Evolutionary conservation across 2,113 vertebrate species (phyloP).

Genomic region (Rhynchomys soricoides): DNA sequence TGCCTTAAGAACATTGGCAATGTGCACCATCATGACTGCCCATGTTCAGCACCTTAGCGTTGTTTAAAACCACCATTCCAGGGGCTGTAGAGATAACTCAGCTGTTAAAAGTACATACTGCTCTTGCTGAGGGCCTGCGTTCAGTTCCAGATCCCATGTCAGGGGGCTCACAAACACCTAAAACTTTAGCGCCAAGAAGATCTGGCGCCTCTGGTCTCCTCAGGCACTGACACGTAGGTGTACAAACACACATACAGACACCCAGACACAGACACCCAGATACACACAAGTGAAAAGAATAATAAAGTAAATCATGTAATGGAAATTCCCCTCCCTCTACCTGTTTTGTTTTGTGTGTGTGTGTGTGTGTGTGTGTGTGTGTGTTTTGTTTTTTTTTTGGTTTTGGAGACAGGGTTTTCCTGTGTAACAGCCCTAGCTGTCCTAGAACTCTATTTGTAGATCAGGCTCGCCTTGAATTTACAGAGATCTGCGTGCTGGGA

Average conservation of each 20-base stretch:
- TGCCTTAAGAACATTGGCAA: not conserved
- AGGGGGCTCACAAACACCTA: not conserved
- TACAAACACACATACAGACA: too few relatives aligned
- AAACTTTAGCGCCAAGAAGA: not conserved
- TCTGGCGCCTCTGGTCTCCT: not conserved
- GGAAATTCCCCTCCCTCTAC: too few relatives aligned
- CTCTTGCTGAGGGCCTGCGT: not conserved
- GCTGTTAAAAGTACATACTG: not conserved
- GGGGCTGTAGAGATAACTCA: too few relatives aligned
- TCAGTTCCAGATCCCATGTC: not conserved
- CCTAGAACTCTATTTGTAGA: not conserved
- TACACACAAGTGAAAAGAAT: too few relatives aligned
- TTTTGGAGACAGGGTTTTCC: not conserved
- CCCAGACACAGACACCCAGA: too few relatives aligned
- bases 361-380: too few relatives aligned
- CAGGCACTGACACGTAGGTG: not conserved
- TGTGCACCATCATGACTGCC: not conserved
- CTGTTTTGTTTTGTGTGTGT: too few relatives aligned
- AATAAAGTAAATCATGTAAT: too few relatives aligned
- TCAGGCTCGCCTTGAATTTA: not conserved
- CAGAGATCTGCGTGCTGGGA: not conserved
- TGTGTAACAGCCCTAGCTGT: not conserved
- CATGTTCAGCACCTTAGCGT: too few relatives aligned
- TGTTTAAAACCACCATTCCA: not conserved
- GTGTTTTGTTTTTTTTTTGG: too few relatives aligned